Base-by-base conservation (phyloP, 2,888 invertebrate genomes). In the Gibbula magus region DNA sequence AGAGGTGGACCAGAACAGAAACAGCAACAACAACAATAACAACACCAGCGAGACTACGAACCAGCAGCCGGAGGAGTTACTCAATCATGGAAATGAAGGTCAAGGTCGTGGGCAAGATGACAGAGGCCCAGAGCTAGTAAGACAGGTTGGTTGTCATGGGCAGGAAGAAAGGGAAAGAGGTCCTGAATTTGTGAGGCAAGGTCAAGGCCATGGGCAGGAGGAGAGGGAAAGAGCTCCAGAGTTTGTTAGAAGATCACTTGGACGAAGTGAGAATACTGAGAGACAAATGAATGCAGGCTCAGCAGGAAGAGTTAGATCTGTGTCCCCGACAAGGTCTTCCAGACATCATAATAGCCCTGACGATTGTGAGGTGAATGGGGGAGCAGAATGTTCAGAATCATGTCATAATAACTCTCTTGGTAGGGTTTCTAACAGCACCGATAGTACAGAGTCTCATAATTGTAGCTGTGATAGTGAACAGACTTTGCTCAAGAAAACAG, bases 1-100 rank as follows among this genome's bases (percentile, higher is more conserved):
- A 77, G 88, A 88, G 35, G 82, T 86, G 61, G 79, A 83, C 52
- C 79, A 80, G 61, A 77, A 75, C 52, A 22, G 79, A 32, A 84
- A 87, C 22, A 84, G 82, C 61, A 79, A 77, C 51, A 84, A 84
- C 52, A 81, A 84, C 51, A 86, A 87, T 75, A 81, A 83, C 52
- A 78, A 81, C 67, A 77, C 56, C 25, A 67, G 78, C 39, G 78
- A 22, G 22, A 54, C 66, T 29, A 77, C 74, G n/a, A 70, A 29
- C n/a, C 45, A 45, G 51, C 77, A 35, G 18, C 32, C 70, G n/a
- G 29, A 32, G 29, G 70, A 39, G 18, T 35, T 20, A 16, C 53
- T 29, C 22, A 29, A 13, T 16, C 45, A 51, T 22, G 29, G 45
- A 45, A 75, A 22, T n/a, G 51, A 18, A 45, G 20, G 20, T 51